These are phyloP conservation scores for Notamacropus eugenii DNA, from an alignment of 2,797 vertebrate genomes.

Conservation along the genomic window DNA sequence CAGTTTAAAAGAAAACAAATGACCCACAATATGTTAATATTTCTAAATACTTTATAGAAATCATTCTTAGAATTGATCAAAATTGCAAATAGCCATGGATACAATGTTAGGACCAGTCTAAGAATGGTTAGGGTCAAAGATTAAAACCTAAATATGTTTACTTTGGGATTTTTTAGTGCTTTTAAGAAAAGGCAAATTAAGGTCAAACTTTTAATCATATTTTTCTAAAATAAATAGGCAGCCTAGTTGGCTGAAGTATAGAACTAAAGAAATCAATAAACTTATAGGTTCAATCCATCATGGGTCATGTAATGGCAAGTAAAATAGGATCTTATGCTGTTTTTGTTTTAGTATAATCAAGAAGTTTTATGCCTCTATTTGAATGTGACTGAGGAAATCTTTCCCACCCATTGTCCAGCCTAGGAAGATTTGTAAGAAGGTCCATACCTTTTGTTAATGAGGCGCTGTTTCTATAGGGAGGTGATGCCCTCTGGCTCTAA, in stretches of 20 bases:
- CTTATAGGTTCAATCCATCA: background rate
- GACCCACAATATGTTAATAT: background rate
- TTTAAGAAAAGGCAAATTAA: background rate
- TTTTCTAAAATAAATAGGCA: background rate
- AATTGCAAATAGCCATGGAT: background rate
- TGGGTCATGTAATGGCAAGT: background rate
- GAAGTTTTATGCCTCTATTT: too few species aligned
- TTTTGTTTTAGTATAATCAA: too few species aligned
- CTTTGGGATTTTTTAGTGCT: background rate
- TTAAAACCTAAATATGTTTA: slow-evolving; percentile 16
- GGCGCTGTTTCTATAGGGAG: too few species aligned
- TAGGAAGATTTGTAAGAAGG: too few species aligned
- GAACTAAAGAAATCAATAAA: background rate
- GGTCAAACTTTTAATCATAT: background rate
- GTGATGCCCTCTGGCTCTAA: too few species aligned
- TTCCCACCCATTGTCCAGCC: too few species aligned
- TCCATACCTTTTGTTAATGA: too few species aligned
- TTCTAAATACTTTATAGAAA: slow-evolving; percentile 8
- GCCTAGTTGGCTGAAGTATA: background rate
- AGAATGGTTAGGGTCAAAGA: background rate
- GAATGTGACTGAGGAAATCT: too few species aligned
- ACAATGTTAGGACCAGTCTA: background rate
- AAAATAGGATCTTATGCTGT: too few species aligned
- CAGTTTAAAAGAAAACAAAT: slow-evolving; percentile 41
- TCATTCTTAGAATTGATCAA: background rate